Evolutionary conservation across 2,113 vertebrate species (phyloP).

Genomic region (Nothocercus julius): DNA sequence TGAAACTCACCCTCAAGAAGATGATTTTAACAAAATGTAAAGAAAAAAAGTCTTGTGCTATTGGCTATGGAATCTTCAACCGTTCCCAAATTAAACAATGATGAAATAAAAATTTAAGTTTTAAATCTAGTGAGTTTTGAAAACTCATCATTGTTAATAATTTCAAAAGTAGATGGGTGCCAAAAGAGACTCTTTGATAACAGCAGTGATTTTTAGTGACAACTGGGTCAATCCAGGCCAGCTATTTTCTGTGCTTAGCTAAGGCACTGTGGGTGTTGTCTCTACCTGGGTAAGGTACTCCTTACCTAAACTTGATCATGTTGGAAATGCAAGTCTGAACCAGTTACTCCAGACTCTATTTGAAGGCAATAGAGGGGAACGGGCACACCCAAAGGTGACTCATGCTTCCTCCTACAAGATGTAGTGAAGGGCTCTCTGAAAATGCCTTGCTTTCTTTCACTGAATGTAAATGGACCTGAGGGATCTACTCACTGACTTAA

Average conservation of each 20-base stretch:
- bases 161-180: rapidly evolving
- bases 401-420: not conserved
- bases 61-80: not conserved
- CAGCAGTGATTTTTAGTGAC: not conserved
- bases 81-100: rapidly evolving
- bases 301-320: not conserved
- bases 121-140: not conserved
- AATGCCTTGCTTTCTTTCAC: not conserved
- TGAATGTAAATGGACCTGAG: constrained; percentile 8
- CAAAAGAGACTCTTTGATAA: not conserved
- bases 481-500: not conserved
- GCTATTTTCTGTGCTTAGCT: rapidly evolving
- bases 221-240: not conserved
- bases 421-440: not conserved
- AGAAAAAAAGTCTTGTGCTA: rapidly evolving
- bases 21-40: not conserved
- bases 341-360: not conserved
- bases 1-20: not conserved
- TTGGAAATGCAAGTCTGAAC: not conserved
- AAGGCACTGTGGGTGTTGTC: rapidly evolving
- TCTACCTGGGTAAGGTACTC: not conserved
- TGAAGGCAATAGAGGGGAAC: not conserved
- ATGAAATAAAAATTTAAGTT: not conserved
- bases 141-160: not conserved
- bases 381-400: not conserved